Conservation (phyloP, 2,113 vertebrate genomes). For the Aviceda subcristata region DNA sequence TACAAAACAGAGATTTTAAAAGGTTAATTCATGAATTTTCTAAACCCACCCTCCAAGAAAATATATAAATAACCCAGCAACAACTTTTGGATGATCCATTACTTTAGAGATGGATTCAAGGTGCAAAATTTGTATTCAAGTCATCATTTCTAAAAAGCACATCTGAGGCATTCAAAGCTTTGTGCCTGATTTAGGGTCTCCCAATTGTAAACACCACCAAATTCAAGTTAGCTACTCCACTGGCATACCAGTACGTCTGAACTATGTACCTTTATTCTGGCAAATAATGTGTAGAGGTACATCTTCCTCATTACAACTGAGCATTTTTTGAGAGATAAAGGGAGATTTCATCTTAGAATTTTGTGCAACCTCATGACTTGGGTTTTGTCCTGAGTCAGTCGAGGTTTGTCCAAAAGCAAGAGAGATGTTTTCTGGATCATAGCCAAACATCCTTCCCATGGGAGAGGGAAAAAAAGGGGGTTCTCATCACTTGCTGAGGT, state of each 20-base stretch:
- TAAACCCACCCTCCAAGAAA: background rate
- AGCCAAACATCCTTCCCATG: background rate
- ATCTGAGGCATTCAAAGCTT: background rate
- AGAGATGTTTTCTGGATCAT: background rate
- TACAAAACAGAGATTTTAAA: background rate
- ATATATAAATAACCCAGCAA: background rate
- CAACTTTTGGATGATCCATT: background rate
- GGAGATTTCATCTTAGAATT: background rate
- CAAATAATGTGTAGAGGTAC: background rate
- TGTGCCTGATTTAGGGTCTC: background rate
- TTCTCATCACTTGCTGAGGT: constrained; percentile 4
- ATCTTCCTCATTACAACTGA: background rate
- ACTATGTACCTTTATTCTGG: background rate
- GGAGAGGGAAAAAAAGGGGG: background rate
- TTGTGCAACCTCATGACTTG: background rate
- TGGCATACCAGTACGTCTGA: background rate
- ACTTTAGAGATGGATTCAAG: background rate
- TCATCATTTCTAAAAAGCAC: background rate
- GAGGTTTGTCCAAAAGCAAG: background rate
- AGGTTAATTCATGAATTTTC: background rate
- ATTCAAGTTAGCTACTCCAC: background rate
- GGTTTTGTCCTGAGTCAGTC: background rate
- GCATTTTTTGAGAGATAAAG: background rate
- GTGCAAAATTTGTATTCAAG: background rate
- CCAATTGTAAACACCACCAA: background rate